Conservation (phyloP, 2,113 vertebrate species). For the Pseudonaja textilis region DNA sequence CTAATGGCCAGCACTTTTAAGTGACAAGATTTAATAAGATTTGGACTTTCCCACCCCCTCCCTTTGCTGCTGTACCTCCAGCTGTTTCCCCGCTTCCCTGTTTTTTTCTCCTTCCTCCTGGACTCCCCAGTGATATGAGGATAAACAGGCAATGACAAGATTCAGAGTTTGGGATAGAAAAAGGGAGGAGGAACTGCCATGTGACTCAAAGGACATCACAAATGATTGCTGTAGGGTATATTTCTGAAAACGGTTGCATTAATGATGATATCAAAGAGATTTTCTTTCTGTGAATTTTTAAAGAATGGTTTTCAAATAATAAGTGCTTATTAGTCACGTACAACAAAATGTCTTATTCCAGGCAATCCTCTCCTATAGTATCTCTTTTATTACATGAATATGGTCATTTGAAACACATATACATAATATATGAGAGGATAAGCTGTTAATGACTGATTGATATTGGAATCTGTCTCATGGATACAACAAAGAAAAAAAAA, state of each 20-base stretch:
- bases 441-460: background rate
- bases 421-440: background rate
- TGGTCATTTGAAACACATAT: background rate
- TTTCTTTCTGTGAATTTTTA: background rate
- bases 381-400: slow-evolving; percentile 7
- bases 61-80: background rate
- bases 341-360: background rate
- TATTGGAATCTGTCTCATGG: too few species aligned
- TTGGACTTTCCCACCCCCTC: background rate
- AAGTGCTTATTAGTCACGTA: background rate
- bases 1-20: background rate
- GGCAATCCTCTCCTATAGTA: slow-evolving; percentile 8
- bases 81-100: background rate
- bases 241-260: background rate
- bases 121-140: background rate
- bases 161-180: background rate
- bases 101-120: slow-evolving; percentile 9
- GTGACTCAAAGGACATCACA: slow-evolving; percentile 9
- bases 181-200: background rate
- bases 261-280: background rate
- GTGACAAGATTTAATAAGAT: slow-evolving; percentile 1
- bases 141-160: slow-evolving; percentile 27
- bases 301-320: background rate
- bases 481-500: background rate
- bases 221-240: slow-evolving; percentile 4